Evolutionary conservation across 2,113 vertebrate species (phyloP), one percentile per base, ranked within the genome.

Genomic region (Pogonocichla stellata): DNA sequence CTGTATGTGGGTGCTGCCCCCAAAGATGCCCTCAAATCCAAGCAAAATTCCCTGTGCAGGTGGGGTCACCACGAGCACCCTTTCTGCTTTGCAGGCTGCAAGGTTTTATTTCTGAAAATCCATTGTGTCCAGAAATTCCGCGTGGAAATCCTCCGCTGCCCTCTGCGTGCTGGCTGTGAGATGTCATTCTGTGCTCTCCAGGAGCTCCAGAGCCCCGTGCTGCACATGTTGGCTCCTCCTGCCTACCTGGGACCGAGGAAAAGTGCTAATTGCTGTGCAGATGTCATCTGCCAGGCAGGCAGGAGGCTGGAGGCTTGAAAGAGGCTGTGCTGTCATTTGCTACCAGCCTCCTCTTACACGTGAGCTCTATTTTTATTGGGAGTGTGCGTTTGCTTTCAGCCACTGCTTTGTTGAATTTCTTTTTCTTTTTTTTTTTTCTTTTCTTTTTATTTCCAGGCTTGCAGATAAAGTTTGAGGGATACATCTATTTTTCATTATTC

Each of bases 341-440:
- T 80, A 74, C 67, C 92, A 92, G 45, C 85, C 93, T 91, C 73
- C 91, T 93, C 14, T 73, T 95, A 92, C 92, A 94, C 90, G 91
- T 95, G 95, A 96, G 96, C 91, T 92, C 94, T 94, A 93, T 96
- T 96, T 96, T 90, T 95, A 79, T 19, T 18, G 72, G 81, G 74
- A 89, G 62, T 60, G 84, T 3, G 25, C 24, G 0, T 83, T 95
- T 89, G 73, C 93, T 95, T 94, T 92, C 92, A 92, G 77, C 69
- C 11, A 19, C 65, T 80, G 90, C 96, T 94, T 94, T 96, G 93
- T 90, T 96, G 80, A 64, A 86, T 78, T 92, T 66, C 34, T 90
- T 73, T 94, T 58, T 92, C 12, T n/a, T 70, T 91, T 69, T 66
- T 75, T 93, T 61, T 92, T 14, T n/a, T 78, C n/a, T 17, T 50